Evolutionary conservation across 1,140 invertebrate species (phyloP).

Genomic region (Diachasmimorpha longicaudata): DNA sequence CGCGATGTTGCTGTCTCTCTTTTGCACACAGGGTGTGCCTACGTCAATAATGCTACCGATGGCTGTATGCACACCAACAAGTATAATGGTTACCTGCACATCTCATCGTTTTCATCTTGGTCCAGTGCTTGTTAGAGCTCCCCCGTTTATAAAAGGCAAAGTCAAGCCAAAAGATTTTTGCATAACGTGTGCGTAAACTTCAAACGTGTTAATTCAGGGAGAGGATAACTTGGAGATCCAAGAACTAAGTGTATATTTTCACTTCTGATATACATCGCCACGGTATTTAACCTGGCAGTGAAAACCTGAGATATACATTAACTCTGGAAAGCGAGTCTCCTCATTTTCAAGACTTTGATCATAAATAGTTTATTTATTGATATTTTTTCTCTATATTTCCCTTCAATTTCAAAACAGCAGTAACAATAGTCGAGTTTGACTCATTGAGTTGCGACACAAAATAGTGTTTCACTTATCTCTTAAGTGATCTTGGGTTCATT

Average conservation of each 20-base stretch:
- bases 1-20: constrained; percentile 10
- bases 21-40: background rate
- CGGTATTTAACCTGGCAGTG: background rate
- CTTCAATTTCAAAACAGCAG: background rate
- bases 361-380: background rate
- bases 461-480: background rate
- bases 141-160: background rate
- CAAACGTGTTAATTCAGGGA: background rate
- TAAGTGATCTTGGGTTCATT: background rate
- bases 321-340: background rate
- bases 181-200: background rate
- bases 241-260: background rate
- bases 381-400: background rate
- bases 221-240: background rate
- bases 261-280: background rate
- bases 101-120: background rate
- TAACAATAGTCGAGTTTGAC: background rate
- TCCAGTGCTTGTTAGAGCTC: background rate
- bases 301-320: background rate
- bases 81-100: background rate
- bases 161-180: background rate
- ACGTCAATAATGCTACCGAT: constrained; percentile 10
- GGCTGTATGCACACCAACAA: background rate
- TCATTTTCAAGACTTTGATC: background rate
- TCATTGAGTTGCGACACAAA: background rate